phyloP scores from a whole-genome alignment of 2,888 invertebrate species.

The Alloscopus bannaensis region DNA sequence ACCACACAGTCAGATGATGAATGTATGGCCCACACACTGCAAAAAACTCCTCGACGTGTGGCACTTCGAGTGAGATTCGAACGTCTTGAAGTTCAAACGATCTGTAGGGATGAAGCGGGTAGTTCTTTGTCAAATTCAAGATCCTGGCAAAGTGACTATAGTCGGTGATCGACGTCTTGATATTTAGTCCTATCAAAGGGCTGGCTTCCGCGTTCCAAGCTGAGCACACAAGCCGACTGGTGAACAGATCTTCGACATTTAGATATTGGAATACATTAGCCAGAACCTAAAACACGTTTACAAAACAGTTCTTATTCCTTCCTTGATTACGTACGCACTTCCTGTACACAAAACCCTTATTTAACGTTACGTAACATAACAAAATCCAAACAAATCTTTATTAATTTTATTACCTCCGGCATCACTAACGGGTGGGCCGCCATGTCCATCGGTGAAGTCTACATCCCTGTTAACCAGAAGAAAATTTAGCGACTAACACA shows the following conservation, averaged over 20 bases:
- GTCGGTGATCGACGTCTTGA: constrained; percentile 40
- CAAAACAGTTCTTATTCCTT: not conserved
- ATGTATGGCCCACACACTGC: constrained; percentile 58
- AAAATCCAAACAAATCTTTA: not conserved
- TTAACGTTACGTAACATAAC: not conserved
- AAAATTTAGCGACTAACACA: no score
- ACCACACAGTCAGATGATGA: constrained; percentile 62
- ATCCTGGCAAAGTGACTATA: constrained; percentile 37
- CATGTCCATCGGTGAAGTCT: constrained; percentile 17
- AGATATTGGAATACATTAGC: constrained; percentile 59
- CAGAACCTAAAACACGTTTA: constrained; percentile 48
- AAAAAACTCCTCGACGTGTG: constrained; percentile 42
- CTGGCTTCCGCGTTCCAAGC: constrained; percentile 58
- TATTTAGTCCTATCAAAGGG: constrained; percentile 44
- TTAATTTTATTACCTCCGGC: constrained; percentile 58
- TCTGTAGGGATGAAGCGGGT: constrained; percentile 58
- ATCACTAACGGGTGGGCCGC: constrained; percentile 49
- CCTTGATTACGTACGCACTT: not conserved
- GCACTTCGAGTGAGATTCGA: constrained; percentile 47
- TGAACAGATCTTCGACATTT: constrained; percentile 56
- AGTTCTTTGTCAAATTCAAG: constrained; percentile 42
- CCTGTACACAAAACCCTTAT: not conserved
- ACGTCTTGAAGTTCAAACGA: constrained; percentile 66
- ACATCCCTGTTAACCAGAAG: no score
- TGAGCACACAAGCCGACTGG: constrained; percentile 51